phyloP scores from a whole-genome alignment of 2,888 invertebrate species.

The Camptogramma bilineatum region DNA sequence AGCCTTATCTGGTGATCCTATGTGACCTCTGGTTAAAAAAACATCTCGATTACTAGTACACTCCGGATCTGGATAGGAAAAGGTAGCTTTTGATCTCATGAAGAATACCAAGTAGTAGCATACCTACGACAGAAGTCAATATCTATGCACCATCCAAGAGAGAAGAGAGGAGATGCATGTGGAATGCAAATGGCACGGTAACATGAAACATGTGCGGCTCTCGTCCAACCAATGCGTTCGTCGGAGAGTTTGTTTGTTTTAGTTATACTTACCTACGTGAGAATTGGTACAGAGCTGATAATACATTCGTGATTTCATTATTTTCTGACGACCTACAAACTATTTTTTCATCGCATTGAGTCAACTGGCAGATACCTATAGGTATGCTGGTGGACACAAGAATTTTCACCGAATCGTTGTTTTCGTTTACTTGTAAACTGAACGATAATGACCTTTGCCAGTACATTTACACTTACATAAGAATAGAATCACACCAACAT shows the following conservation, averaged over 20 bases:
- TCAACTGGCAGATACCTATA: slow-evolving; percentile 15
- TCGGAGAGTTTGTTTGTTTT: slow-evolving; percentile 31
- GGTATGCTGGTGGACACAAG: slow-evolving; percentile 23
- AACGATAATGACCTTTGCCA: slow-evolving; percentile 25
- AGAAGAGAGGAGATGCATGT: slow-evolving; percentile 29
- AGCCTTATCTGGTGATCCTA: neutral
- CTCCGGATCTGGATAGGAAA: neutral
- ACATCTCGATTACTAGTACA: neutral
- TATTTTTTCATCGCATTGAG: slow-evolving; percentile 17
- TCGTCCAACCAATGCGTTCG: slow-evolving; percentile 23
- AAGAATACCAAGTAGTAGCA: slow-evolving; percentile 25
- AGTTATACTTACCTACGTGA: slow-evolving; percentile 27
- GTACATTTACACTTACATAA: neutral
- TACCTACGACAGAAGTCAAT: slow-evolving; percentile 12
- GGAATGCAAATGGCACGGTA: slow-evolving; percentile 31
- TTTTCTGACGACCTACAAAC: slow-evolving; percentile 24
- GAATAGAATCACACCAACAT: neutral
- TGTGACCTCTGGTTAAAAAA: neutral
- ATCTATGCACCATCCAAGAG: slow-evolving; percentile 20
- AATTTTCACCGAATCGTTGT: slow-evolving; percentile 20
- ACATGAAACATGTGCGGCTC: slow-evolving; percentile 31
- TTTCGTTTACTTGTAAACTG: slow-evolving; percentile 18
- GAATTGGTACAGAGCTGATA: slow-evolving; percentile 28
- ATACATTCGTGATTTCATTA: slow-evolving; percentile 23
- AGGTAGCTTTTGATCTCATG: slow-evolving; percentile 9